Percentiles rank a stretch among this genome's conserved stretches.
These are phyloP conservation scores for Manis javanica DNA, from an alignment of 2,797 vertebrate species.

Conservation along the genomic window DNA sequence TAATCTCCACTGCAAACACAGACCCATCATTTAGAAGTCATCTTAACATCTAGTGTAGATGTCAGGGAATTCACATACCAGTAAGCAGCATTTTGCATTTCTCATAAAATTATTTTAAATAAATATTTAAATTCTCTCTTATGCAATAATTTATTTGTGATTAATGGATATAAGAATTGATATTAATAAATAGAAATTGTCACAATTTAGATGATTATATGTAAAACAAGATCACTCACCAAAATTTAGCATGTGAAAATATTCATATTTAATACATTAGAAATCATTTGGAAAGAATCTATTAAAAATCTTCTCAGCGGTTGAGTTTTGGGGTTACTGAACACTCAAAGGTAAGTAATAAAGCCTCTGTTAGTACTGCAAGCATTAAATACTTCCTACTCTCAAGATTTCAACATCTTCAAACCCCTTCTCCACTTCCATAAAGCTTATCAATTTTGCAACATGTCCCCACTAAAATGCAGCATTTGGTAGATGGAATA, in stretches of 20 bases:
- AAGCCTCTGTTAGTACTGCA: not conserved
- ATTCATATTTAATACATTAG: not conserved
- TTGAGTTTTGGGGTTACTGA: not conserved
- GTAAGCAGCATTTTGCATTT: not conserved
- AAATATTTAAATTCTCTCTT: slow-evolving; percentile 14
- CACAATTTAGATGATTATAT: not conserved
- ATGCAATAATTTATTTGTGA: slow-evolving; percentile 4
- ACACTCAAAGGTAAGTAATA: not conserved
- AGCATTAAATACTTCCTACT: not conserved
- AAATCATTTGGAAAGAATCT: not conserved
- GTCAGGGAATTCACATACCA: not conserved
- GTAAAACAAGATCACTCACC: not conserved
- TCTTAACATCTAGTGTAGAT: slow-evolving; percentile 30
- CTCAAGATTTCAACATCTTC: not conserved
- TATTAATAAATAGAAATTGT: not conserved
- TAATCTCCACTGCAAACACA: slow-evolving; percentile 45
- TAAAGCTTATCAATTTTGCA: not conserved
- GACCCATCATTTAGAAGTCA: slow-evolving; percentile 14
- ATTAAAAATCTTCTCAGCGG: not conserved
- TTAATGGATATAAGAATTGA: slow-evolving; percentile 8
- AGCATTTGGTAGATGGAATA: not conserved
- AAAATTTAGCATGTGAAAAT: not conserved
- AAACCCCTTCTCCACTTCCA: not conserved
- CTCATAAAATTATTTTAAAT: slow-evolving; percentile 20
- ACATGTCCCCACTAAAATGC: not conserved